phyloP scores from a whole-genome alignment of 2,797 vertebrate species.

The Phrynocephalus forsythii region DNA sequence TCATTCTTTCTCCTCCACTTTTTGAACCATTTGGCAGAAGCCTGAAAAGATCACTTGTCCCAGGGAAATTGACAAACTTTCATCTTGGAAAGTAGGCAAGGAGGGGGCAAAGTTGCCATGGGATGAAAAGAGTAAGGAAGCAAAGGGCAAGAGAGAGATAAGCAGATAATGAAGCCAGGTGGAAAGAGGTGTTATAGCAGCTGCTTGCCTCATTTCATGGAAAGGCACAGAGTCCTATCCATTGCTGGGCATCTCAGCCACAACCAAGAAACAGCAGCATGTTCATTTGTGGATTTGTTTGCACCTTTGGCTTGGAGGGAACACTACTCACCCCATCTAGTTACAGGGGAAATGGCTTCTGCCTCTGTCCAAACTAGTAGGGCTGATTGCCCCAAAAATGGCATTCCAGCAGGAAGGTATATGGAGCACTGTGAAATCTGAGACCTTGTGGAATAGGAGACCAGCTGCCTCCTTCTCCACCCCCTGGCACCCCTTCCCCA shows the following conservation, averaged over 20 bases:
- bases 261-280: constrained; percentile 54
- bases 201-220: too few species aligned
- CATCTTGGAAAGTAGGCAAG: neutral
- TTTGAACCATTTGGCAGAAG: neutral
- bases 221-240: neutral
- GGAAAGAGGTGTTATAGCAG: neutral
- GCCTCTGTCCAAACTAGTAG: constrained; percentile 45
- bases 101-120: neutral
- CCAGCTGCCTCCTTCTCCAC: constrained; percentile 68
- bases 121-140: neutral
- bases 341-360: constrained; percentile 39
- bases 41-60: neutral
- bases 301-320: constrained; percentile 22
- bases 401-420: constrained; percentile 56
- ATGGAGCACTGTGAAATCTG: constrained; percentile 45
- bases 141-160: neutral
- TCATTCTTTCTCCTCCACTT: neutral
- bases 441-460: neutral
- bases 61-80: neutral
- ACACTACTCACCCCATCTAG: constrained; percentile 49
- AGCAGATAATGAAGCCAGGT: neutral
- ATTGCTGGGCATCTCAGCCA: neutral
- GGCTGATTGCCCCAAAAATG: constrained; percentile 55
- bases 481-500: constrained; percentile 66
- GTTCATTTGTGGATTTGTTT: constrained; percentile 40